A percentile compares a stretch with the other conserved stretches of the same genome.
Conservation (phyloP, 2,113 vertebrate species). For the Pionites leucogaster region DNA sequence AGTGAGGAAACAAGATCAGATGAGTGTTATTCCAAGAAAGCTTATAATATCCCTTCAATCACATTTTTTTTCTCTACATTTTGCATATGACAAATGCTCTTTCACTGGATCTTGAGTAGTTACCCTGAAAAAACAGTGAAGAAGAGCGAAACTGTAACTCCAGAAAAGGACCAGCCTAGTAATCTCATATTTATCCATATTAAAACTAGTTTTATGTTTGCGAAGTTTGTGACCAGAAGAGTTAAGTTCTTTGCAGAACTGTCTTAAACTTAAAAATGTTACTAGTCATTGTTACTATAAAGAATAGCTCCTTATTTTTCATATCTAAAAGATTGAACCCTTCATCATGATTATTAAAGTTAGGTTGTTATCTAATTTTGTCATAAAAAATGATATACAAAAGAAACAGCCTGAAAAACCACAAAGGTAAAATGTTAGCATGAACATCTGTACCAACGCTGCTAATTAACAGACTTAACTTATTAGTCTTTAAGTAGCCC, state of each 20-base stretch:
- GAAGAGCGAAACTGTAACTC: not conserved
- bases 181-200: not conserved
- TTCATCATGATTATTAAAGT: constrained; percentile 87
- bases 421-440: constrained; percentile 79
- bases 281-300: constrained; percentile 52
- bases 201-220: not conserved
- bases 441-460: constrained; percentile 73
- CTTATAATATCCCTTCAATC: not conserved
- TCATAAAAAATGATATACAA: constrained; percentile 84
- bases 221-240: constrained; percentile 24
- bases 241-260: constrained; percentile 40
- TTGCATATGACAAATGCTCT: not conserved
- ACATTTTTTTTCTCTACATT: not conserved
- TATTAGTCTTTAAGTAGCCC: constrained; percentile 79
- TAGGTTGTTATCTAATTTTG: constrained; percentile 86
- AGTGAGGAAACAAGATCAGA: not conserved
- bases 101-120: not conserved
- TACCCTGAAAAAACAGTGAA: not conserved
- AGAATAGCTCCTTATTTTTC: constrained; percentile 68
- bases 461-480: constrained; percentile 91
- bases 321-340: constrained; percentile 71
- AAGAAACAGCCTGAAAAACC: constrained; percentile 79
- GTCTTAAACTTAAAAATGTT: constrained; percentile 30
- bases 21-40: not conserved
- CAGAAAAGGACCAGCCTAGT: not conserved